phyloP scores from a whole-genome alignment of 2,888 invertebrate genomes.

The Meteorus colon region DNA sequence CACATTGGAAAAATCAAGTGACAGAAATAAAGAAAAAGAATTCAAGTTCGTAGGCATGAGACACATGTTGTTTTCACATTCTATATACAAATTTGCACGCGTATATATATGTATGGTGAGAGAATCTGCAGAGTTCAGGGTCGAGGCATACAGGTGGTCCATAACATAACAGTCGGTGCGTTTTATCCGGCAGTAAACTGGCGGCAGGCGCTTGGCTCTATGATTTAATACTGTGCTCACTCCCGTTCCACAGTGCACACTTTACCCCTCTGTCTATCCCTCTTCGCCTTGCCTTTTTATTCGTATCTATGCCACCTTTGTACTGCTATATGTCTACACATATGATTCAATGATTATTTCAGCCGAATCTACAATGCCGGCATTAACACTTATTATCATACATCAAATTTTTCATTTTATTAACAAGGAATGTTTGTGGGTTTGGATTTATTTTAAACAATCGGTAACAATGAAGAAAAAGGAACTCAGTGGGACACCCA shows the following conservation, averaged over 20 bases:
- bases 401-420: no score
- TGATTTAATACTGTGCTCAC: constrained; percentile 71
- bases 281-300: constrained; percentile 40
- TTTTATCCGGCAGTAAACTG: constrained; percentile 74
- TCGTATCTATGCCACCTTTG: constrained; percentile 22
- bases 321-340: neutral
- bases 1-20: neutral
- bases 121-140: constrained; percentile 64
- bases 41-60: neutral
- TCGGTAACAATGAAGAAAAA: no score
- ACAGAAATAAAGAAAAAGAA: constrained; percentile 1
- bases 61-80: constrained; percentile 1
- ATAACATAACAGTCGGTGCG: constrained; percentile 74
- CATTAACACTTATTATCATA: no score
- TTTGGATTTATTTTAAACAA: no score
- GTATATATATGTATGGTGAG: constrained; percentile 29
- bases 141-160: constrained; percentile 74
- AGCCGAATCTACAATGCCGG: neutral
- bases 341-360: constrained; percentile 33
- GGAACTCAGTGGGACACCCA: no score
- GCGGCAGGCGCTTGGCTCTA: constrained; percentile 71
- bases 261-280: constrained; percentile 46
- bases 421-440: no score
- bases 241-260: constrained; percentile 53
- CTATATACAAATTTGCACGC: neutral